A percentile compares a stretch with the other conserved stretches of the same genome.
Conservation (phyloP, 1,140 invertebrate species). For the Pseudomyrmex dendroicus region DNA sequence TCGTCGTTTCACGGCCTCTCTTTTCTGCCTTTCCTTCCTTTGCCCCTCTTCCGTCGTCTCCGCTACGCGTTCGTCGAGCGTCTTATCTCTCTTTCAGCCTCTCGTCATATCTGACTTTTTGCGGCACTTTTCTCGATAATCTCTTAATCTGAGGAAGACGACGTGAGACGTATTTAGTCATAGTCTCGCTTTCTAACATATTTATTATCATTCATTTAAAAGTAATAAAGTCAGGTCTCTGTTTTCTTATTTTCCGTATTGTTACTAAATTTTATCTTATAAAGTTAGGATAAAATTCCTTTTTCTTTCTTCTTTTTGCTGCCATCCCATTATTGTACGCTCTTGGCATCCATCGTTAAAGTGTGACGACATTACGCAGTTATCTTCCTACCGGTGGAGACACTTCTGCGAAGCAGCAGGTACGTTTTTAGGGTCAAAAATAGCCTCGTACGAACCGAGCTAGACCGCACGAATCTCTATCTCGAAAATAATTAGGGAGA, state of each 20-base stretch:
- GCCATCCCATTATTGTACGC: too few species aligned
- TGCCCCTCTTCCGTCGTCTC: background rate
- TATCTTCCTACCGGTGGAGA: conserved; percentile 50
- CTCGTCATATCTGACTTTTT: conserved; percentile 49
- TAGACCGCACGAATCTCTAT: conserved; percentile 77
- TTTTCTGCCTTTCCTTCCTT: background rate
- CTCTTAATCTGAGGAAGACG: conserved; percentile 61
- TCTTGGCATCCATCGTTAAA: conserved; percentile 32
- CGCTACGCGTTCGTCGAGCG: background rate
- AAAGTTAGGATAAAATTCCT: too few species aligned
- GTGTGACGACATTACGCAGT: conserved; percentile 54
- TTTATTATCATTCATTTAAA: background rate
- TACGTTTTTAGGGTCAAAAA: conserved; percentile 63
- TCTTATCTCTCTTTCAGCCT: conserved; percentile 20
- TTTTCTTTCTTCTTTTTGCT: too few species aligned
- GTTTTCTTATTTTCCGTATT: too few species aligned
- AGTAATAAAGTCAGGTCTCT: background rate
- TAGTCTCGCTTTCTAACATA: background rate
- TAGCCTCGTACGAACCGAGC: conserved; percentile 58
- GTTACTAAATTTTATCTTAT: too few species aligned
- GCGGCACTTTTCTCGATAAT: conserved; percentile 66
- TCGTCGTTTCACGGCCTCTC: conserved; percentile 31
- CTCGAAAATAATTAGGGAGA: conserved; percentile 85
- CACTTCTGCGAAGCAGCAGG: conserved; percentile 48
- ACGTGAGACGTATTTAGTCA: conserved; percentile 39